Evolutionary conservation across 2,888 invertebrate species (phyloP), one percentile per base, ranked within the genome.

Genomic region (Drosophila robusta): DNA sequence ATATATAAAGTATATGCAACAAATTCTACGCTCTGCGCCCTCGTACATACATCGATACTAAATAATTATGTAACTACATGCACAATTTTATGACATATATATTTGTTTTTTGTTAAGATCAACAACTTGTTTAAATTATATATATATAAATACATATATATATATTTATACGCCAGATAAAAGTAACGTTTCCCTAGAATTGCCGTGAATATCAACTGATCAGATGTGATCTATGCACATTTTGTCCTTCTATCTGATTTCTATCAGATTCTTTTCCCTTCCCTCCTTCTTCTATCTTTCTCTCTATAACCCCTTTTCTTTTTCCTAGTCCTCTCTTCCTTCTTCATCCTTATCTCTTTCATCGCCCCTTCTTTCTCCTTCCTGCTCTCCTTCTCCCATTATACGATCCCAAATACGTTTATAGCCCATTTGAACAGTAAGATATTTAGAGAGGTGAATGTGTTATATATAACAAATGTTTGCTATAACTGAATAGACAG

Each of bases 1-100:
- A 9, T 57, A 46, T 63, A 51, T 67, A 42, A 51, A 38, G 39
- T 62, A 57, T 77, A 64, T 73, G 78, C 68, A 73, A 75, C 78
- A 78, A 67, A 60, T 60, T 34, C 69, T 78, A 74, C 77, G 60
- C 76, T 63, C 42, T 49, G 75, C 74, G 70, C 49, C 41, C 14
- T 34, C 45, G 11, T 67, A 45, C 39, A 58, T 61, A 70, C 56
- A 74, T 65, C 41, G 45, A 72, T 61, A 45, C 69, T 63, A 71
- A 46, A 60, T 69, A 68, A 60, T 69, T 51, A 47, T 69, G n/a
- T 60, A 70, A 51, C 52, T 60, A 68, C 61, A 66, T 66, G 66
- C 66, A 66, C 12, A 68, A 68, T 24, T 66, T 42, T 12, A 45
- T 58, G 32, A 45, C 51, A n/a, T 39, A 39, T n/a, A 39, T 39